phyloP scores from a whole-genome alignment of 2,888 invertebrate species.

The Leucophora obtusa region DNA sequence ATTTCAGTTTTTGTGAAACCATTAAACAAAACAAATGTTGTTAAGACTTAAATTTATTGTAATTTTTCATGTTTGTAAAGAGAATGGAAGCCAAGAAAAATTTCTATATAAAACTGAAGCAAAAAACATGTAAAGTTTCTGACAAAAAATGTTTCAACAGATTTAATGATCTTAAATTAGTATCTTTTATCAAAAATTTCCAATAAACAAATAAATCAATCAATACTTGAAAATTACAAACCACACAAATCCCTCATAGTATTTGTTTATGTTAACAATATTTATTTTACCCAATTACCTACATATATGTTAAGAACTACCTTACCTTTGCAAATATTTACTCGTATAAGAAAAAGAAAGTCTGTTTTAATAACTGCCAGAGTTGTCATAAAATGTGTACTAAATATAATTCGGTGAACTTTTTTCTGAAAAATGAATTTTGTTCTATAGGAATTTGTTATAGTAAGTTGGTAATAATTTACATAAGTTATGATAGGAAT shows the following conservation, averaged over 20 bases:
- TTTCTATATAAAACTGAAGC: background rate
- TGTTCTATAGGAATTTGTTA: conserved; percentile 32
- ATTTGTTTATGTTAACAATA: background rate
- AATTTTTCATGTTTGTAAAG: conserved; percentile 27
- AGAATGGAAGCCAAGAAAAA: conserved; percentile 37
- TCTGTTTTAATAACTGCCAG: background rate
- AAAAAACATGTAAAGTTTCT: background rate
- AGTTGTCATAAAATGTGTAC: conserved; percentile 24
- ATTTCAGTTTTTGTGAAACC: conserved; percentile 15
- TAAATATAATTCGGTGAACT: conserved; percentile 53
- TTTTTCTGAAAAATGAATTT: conserved; percentile 40
- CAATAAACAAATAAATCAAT: conserved; percentile 20
- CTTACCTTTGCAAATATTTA: background rate
- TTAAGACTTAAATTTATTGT: conserved; percentile 32
- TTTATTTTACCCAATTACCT: conserved; percentile 12
- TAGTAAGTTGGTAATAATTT: conserved; percentile 57
- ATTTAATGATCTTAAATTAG: conserved; percentile 51
- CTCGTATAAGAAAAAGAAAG: conserved; percentile 41
- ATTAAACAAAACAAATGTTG: conserved; percentile 22
- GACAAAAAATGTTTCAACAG: conserved; percentile 45
- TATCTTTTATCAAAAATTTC: conserved; percentile 29
- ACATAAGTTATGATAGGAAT: conserved; percentile 69
- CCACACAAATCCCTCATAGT: background rate
- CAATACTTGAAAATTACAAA: background rate
- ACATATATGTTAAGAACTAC: background rate